Conservation (phyloP, 2,797 vertebrate genomes). For the Smutsia temminckii region DNA sequence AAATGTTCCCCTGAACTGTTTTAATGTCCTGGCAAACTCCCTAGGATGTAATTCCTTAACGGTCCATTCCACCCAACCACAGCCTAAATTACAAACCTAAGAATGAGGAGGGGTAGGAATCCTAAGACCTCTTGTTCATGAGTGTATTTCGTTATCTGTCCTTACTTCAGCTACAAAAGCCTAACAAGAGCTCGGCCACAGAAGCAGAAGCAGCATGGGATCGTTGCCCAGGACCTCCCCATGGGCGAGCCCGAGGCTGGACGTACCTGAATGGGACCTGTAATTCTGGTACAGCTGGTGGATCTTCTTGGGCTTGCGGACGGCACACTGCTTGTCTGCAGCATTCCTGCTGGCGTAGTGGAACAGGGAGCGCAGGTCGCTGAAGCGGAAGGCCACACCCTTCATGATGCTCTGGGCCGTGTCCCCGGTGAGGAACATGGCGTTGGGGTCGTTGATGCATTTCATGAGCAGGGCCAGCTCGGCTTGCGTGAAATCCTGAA, state of each 20-base stretch:
- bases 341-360: slow-evolving; percentile 86
- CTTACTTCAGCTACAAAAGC: neutral
- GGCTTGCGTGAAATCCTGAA: slow-evolving; percentile 90
- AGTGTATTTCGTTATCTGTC: neutral
- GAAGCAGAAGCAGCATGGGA: neutral
- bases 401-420: slow-evolving; percentile 91
- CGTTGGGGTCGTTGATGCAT: slow-evolving; percentile 88
- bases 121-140: neutral
- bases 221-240: neutral
- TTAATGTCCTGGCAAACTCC: neutral
- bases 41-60: neutral
- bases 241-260: neutral
- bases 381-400: slow-evolving; percentile 89
- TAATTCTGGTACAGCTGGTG: slow-evolving; percentile 90
- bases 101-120: neutral
- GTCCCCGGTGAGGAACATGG: slow-evolving; percentile 90
- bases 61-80: neutral
- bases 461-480: slow-evolving; percentile 87
- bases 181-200: neutral
- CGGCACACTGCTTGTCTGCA: slow-evolving; percentile 76
- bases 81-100: neutral
- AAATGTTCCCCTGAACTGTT: neutral
- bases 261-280: slow-evolving; percentile 88
- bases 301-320: slow-evolving; percentile 86
- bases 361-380: slow-evolving; percentile 87